Percentiles rank a stretch among this genome's conserved stretches.
These are phyloP conservation scores for Phenganax marumi DNA, from an alignment of 92 coral and sea anemone species.

Conservation along the genomic window DNA sequence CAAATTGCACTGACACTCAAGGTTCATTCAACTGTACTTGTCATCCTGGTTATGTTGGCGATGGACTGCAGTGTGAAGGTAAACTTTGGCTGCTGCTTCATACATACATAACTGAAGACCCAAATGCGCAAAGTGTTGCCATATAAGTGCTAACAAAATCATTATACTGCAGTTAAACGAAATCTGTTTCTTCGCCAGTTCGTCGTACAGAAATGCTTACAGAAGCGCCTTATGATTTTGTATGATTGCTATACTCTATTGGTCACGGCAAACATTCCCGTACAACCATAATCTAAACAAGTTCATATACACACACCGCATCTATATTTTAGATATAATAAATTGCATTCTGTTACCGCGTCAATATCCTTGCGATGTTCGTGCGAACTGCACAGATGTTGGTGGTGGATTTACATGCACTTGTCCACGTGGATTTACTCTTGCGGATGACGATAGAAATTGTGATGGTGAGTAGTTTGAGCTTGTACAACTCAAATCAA, in stretches of 20 bases:
- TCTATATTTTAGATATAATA: slow-evolving; percentile 4
- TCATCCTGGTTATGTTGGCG: slow-evolving; percentile 78
- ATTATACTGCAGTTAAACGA: too few species aligned
- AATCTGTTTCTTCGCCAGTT: too few species aligned
- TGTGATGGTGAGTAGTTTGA: slow-evolving; percentile 12
- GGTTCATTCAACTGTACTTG: slow-evolving; percentile 91
- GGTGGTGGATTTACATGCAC: slow-evolving; percentile 21
- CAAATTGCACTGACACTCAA: slow-evolving; percentile 74
- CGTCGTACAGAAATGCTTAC: too few species aligned
- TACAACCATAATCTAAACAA: not conserved
- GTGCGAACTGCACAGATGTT: slow-evolving; percentile 24
- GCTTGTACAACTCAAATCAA: too few species aligned
- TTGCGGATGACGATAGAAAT: not conserved
- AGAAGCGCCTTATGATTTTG: too few species aligned
- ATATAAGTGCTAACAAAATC: not conserved
- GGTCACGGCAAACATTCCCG: not conserved
- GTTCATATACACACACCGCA: not conserved
- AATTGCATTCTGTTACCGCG: slow-evolving; percentile 13
- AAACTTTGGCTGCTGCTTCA: not conserved
- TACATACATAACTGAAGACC: not conserved
- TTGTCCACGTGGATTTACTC: slow-evolving; percentile 28
- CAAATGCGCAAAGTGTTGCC: not conserved
- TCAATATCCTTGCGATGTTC: slow-evolving; percentile 28
- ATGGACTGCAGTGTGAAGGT: slow-evolving; percentile 87
- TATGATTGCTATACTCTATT: too few species aligned